Evolutionary conservation across 2,888 invertebrate species (phyloP).

Genomic region (Schrankia costaestrigalis): DNA sequence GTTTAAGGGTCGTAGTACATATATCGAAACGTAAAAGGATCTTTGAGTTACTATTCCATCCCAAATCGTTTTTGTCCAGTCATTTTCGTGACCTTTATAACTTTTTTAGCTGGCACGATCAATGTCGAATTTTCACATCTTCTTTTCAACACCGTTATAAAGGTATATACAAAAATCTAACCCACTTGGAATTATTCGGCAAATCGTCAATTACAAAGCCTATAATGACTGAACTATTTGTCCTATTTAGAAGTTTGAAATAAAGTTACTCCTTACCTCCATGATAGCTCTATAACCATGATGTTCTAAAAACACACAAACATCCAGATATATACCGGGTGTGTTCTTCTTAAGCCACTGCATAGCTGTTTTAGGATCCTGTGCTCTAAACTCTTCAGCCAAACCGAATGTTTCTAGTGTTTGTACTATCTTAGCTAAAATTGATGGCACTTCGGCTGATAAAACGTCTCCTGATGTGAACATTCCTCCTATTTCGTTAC

Average conservation of each 20-base stretch:
- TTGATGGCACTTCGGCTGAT: constrained; percentile 87
- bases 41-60: too few relatives aligned
- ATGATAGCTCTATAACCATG: constrained; percentile 87
- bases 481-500: constrained; percentile 84
- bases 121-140: too few relatives aligned
- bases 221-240: too few relatives aligned
- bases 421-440: constrained; percentile 66
- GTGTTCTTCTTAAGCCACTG: constrained; percentile 81
- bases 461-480: constrained; percentile 86
- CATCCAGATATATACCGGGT: constrained; percentile 64
- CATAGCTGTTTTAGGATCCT: constrained; percentile 71
- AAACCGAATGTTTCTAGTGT: constrained; percentile 64
- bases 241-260: background rate
- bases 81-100: too few relatives aligned
- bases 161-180: too few relatives aligned
- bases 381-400: constrained; percentile 68
- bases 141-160: too few relatives aligned
- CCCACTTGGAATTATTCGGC: background rate
- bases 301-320: constrained; percentile 81
- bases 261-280: constrained; percentile 78
- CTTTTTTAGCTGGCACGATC: background rate
- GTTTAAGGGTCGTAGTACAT: too few relatives aligned
- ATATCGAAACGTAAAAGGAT: too few relatives aligned
- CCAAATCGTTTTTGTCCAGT: too few relatives aligned
- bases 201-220: background rate